These are phyloP conservation scores for Acipenser transmontanus DNA, from an alignment of 2,797 vertebrate species.

Conservation along the genomic window DNA sequence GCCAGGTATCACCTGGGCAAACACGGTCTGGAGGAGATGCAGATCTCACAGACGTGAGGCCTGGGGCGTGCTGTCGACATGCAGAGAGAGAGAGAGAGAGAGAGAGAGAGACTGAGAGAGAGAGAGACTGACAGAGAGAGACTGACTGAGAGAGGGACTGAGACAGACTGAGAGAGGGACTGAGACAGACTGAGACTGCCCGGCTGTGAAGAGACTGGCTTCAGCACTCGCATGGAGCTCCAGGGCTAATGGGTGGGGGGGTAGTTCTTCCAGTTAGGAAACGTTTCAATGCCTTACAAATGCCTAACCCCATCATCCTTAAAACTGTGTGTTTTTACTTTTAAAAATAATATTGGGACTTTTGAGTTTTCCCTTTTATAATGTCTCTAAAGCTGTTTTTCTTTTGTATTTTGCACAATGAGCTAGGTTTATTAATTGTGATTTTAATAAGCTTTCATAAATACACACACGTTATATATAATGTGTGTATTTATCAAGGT, in stretches of 20 bases:
- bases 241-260: neutral
- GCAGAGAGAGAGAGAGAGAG: no score
- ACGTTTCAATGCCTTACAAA: neutral
- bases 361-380: neutral
- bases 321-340: slow-evolving; percentile 29
- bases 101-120: no score
- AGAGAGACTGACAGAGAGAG: slow-evolving; percentile 11
- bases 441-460: neutral
- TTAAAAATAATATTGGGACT: slow-evolving; percentile 4
- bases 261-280: neutral
- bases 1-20: slow-evolving; percentile 90
- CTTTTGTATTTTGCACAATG: neutral
- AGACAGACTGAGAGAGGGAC: neutral
- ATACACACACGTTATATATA: neutral
- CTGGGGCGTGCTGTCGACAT: neutral
- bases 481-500: neutral
- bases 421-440: neutral
- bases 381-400: neutral
- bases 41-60: slow-evolving; percentile 82
- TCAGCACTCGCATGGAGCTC: slow-evolving; percentile 17
- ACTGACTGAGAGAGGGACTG: slow-evolving; percentile 18
- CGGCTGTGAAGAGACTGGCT: slow-evolving; percentile 7
- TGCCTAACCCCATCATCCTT: neutral
- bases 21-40: slow-evolving; percentile 88
- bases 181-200: neutral